Evolutionary conservation across 2,797 vertebrate genomes (phyloP).

Genomic region (Rhabdomys pumilio): DNA sequence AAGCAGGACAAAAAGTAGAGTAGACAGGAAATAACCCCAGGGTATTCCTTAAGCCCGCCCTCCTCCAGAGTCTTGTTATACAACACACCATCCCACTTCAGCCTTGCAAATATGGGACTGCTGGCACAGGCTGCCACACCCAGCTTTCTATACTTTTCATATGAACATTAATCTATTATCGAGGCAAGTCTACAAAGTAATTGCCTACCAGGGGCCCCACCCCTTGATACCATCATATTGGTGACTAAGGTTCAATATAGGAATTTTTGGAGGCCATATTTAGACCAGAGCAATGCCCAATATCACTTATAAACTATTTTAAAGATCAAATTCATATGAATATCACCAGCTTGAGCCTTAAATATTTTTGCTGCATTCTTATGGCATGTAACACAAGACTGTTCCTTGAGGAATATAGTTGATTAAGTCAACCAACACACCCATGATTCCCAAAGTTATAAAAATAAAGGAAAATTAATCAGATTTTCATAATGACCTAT

Average conservation of each 20-base stretch:
- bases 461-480: conserved; percentile 17
- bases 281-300: neutral
- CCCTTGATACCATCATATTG: neutral
- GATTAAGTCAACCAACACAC: neutral
- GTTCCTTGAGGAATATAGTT: neutral
- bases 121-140: neutral
- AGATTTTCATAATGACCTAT: conserved; percentile 19
- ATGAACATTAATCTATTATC: neutral
- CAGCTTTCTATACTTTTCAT: neutral
- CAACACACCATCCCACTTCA: neutral
- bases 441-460: conserved; percentile 8
- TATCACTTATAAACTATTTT: neutral
- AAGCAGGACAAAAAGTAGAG: neutral
- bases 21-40: neutral
- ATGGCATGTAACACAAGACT: neutral
- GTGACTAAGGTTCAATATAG: neutral
- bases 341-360: conserved; percentile 20
- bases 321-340: conserved; percentile 34
- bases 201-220: neutral
- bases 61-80: neutral
- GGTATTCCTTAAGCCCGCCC: neutral
- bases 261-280: neutral
- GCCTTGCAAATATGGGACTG: neutral
- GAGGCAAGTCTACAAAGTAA: too few relatives aligned
- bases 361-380: neutral